Conservation (phyloP, 2,113 vertebrate genomes). For the Apteryx owenii region DNA sequence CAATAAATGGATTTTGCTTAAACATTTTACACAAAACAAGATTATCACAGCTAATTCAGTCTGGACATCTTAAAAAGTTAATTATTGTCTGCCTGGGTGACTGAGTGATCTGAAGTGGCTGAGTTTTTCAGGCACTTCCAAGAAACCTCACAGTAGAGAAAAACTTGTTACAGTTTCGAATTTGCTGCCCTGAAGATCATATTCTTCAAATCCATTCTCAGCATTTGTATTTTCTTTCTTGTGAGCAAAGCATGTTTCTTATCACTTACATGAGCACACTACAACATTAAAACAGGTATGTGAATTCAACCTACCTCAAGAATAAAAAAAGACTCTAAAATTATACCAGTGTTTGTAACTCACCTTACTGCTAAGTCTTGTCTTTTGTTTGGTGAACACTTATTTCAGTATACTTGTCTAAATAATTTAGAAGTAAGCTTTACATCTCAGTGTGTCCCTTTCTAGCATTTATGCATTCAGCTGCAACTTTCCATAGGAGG, state of each 20-base stretch:
- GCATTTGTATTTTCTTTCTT: neutral
- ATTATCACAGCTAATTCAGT: conserved; percentile 11
- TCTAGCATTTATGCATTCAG: neutral
- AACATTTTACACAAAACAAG: conserved; percentile 47
- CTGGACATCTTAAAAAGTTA: conserved; percentile 5
- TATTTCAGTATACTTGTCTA: neutral
- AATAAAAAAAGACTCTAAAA: neutral
- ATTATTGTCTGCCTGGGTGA: neutral
- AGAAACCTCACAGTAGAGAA: neutral
- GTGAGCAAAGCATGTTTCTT: neutral
- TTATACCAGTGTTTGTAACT: neutral
- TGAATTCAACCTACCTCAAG: neutral
- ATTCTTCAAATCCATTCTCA: neutral
- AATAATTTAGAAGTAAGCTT: neutral
- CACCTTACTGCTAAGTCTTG: neutral
- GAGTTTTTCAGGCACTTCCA: neutral
- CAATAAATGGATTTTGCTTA: conserved; percentile 53
- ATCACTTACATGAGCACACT: neutral
- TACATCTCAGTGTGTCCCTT: neutral
- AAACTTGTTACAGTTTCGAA: neutral
- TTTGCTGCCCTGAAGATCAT: neutral
- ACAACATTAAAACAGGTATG: neutral
- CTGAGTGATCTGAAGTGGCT: neutral
- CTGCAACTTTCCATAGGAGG: neutral
- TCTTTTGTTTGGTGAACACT: neutral